Evolutionary conservation across 2,113 vertebrate species (phyloP).

Genomic region (Himantopus leucocephalus): DNA sequence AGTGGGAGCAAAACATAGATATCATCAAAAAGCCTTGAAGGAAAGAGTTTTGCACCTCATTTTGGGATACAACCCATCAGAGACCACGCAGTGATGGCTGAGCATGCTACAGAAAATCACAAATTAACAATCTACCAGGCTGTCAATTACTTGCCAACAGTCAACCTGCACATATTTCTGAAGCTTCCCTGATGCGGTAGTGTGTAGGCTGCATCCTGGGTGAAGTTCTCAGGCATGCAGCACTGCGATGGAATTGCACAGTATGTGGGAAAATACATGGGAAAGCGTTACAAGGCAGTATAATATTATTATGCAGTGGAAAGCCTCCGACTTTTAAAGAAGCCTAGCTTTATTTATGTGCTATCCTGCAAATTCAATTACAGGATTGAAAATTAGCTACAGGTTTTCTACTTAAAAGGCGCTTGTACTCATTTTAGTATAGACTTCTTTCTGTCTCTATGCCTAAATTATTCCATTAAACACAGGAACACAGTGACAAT

Average conservation of each 20-base stretch:
- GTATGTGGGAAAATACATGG: background rate
- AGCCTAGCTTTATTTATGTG: slow-evolving; percentile 40
- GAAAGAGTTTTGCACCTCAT: background rate
- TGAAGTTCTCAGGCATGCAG: background rate
- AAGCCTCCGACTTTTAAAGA: slow-evolving; percentile 1
- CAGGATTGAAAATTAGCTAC: slow-evolving; percentile 58
- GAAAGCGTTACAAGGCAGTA: background rate
- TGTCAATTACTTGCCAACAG: background rate
- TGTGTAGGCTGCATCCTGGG: background rate
- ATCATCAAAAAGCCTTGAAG: background rate
- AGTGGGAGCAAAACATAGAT: background rate
- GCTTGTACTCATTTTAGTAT: slow-evolving; percentile 49
- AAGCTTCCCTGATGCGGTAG: background rate
- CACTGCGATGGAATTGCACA: background rate
- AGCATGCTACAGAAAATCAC: background rate
- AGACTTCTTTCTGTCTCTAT: slow-evolving; percentile 24
- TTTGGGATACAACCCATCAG: background rate
- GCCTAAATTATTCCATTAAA: slow-evolving; percentile 54
- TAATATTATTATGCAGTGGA: background rate
- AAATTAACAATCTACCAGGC: background rate
- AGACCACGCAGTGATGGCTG: background rate
- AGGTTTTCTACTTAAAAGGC: slow-evolving; percentile 54
- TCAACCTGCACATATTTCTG: background rate
- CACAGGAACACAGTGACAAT: background rate
- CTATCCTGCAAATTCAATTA: slow-evolving; percentile 51